These are phyloP conservation scores for Troilus luridus DNA, from an alignment of 2,888 invertebrate species.

Conservation along the genomic window DNA sequence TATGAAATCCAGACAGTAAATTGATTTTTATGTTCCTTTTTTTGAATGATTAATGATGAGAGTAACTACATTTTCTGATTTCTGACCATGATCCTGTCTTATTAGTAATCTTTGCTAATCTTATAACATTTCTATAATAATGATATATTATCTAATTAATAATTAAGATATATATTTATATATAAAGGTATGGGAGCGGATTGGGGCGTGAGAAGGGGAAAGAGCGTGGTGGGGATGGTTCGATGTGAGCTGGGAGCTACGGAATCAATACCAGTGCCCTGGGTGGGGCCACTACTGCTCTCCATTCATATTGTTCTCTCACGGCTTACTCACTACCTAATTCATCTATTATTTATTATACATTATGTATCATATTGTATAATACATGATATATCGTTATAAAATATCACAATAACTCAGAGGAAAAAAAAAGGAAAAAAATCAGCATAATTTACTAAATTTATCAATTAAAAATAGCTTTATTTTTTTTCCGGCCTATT, in stretches of 20 bases:
- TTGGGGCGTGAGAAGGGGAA: background rate
- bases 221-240: constrained; percentile 58
- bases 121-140: too few species aligned
- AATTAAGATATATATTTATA: background rate
- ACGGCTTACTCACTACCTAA: background rate
- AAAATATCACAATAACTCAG: background rate
- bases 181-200: background rate
- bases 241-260: constrained; percentile 56
- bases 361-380: background rate
- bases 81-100: too few species aligned
- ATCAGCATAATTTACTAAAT: background rate
- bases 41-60: too few species aligned
- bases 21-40: too few species aligned
- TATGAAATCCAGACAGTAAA: too few species aligned
- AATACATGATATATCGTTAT: background rate
- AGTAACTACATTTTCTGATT: too few species aligned
- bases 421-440: background rate
- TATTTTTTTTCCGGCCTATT: too few species aligned
- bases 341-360: background rate
- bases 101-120: too few species aligned
- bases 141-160: too few species aligned
- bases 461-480: too few species aligned
- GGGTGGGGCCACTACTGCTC: background rate
- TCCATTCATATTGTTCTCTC: background rate
- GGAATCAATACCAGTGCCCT: constrained; percentile 51